Conservation (phyloP, 1,140 invertebrate species). For the Halyomorpha halys region DNA sequence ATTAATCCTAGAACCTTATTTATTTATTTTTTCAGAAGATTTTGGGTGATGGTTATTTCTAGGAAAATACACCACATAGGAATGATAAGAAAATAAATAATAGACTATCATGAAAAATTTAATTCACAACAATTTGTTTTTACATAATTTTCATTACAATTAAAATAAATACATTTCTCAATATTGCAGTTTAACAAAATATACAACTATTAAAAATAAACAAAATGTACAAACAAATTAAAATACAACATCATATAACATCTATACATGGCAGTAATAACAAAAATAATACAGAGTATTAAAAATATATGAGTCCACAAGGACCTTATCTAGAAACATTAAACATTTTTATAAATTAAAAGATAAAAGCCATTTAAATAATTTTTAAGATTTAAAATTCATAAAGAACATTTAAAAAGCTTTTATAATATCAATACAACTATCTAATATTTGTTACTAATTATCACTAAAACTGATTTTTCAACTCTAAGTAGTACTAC, state of each 20-base stretch:
- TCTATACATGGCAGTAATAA: neutral
- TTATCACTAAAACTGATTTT: too few relatives aligned
- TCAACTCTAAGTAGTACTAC: too few relatives aligned
- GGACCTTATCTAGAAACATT: neutral
- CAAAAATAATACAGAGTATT: constrained; percentile 1
- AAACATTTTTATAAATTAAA: constrained; percentile 4
- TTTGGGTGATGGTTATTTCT: too few relatives aligned
- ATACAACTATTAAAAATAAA: constrained; percentile 10
- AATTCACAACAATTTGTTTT: constrained; percentile 2
- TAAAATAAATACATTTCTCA: constrained; percentile 15
- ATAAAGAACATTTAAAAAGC: too few relatives aligned
- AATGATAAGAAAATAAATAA: too few relatives aligned
- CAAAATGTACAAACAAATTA: constrained; percentile 6
- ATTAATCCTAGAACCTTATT: too few relatives aligned
- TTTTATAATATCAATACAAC: too few relatives aligned
- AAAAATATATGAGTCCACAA: constrained; percentile 9
- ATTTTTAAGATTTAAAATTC: too few relatives aligned
- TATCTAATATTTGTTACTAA: too few relatives aligned
- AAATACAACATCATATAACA: constrained; percentile 2
- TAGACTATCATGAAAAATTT: neutral
- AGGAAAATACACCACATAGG: too few relatives aligned
- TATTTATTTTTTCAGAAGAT: too few relatives aligned
- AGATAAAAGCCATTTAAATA: neutral
- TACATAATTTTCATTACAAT: neutral
- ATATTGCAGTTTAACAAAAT: constrained; percentile 12